phyloP scores from a whole-genome alignment of 2,113 vertebrate species.

The Cardinalis cardinalis region DNA sequence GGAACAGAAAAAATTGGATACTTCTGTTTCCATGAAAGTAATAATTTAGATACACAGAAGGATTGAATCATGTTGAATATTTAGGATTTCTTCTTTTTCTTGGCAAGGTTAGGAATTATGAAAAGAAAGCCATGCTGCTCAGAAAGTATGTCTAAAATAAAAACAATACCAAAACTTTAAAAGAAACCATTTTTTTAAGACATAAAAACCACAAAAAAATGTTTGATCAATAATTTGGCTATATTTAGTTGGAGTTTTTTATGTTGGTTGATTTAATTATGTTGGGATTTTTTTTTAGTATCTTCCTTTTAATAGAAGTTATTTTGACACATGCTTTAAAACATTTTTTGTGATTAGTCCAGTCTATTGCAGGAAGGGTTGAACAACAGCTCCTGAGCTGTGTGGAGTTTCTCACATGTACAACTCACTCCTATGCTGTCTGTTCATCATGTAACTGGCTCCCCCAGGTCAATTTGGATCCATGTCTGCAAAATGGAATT shows the following conservation, averaged over 20 bases:
- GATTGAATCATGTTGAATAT: neutral
- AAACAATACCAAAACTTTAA: neutral
- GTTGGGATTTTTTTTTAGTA: neutral
- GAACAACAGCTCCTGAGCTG: neutral
- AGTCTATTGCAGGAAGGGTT: neutral
- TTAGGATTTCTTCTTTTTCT: neutral
- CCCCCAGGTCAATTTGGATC: neutral
- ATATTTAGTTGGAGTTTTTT: neutral
- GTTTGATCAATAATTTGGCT: neutral
- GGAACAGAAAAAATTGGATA: constrained; percentile 4
- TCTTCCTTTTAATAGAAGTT: neutral
- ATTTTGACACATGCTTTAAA: neutral
- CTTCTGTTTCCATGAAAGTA: neutral
- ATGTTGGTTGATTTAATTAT: neutral
- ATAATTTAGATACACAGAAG: neutral
- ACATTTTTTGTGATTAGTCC: neutral
- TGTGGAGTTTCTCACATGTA: rapidly evolving
- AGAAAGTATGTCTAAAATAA: neutral
- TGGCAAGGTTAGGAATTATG: neutral
- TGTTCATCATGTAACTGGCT: neutral
- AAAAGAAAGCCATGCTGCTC: neutral
- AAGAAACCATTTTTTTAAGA: neutral
- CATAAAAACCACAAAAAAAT: rapidly evolving
- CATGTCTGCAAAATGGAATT: neutral
- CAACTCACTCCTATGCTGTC: neutral